Conservation (phyloP, 2,113 vertebrate species). For the Alouatta palliata region DNA sequence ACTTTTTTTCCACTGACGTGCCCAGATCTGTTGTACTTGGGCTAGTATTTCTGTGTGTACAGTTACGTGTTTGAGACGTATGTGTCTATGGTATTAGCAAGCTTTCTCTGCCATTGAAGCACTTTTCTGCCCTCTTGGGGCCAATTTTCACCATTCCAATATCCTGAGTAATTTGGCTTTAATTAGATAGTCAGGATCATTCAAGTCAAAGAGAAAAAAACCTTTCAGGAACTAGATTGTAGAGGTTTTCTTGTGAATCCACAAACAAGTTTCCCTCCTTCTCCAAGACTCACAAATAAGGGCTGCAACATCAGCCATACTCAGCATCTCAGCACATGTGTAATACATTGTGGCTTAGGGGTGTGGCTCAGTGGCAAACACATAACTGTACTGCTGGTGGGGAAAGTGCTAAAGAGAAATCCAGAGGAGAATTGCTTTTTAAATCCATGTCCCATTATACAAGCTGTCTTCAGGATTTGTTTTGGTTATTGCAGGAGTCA, state of each 20-base stretch:
- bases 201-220: not conserved
- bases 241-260: not conserved
- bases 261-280: not conserved
- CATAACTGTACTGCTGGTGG: not conserved
- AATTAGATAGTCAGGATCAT: not conserved
- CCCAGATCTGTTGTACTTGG: not conserved
- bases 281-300: not conserved
- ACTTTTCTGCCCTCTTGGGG: not conserved
- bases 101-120: not conserved
- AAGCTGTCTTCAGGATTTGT: conserved; percentile 27
- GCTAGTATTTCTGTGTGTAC: not conserved
- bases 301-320: too few species aligned
- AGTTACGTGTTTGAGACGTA: too few species aligned
- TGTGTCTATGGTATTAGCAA: not conserved
- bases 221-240: not conserved
- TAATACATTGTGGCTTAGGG: not conserved
- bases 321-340: not conserved
- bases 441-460: conserved; percentile 47
- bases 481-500: conserved; percentile 59
- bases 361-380: not conserved
- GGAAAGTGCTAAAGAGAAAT: conserved; percentile 50
- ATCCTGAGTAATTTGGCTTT: conserved; percentile 23
- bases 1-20: not conserved
- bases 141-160: not conserved
- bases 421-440: conserved; percentile 16